Conservation (phyloP, 2,888 invertebrate genomes). For the Nezara viridula region DNA sequence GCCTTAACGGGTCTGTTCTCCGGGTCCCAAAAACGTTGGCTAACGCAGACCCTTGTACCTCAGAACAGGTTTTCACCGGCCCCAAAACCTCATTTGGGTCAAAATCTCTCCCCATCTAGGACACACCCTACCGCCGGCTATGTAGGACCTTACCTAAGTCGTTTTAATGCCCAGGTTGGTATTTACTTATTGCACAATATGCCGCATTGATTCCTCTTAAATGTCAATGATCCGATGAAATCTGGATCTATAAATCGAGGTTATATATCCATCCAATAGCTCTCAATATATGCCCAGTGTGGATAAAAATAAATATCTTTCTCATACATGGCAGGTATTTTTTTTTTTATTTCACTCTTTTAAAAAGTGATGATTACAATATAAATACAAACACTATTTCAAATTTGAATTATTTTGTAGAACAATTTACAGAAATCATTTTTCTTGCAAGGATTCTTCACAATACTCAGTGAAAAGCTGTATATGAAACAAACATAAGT, state of each 20-base stretch:
- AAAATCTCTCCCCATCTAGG: slow-evolving; percentile 34
- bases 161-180: slow-evolving; percentile 3
- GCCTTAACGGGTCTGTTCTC: neutral
- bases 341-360: too few species aligned
- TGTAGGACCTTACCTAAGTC: neutral
- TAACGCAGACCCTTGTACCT: neutral
- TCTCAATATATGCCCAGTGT: neutral
- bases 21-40: neutral
- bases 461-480: too few species aligned
- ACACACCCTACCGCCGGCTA: slow-evolving; percentile 17
- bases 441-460: too few species aligned
- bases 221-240: slow-evolving; percentile 20
- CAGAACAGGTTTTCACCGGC: slow-evolving; percentile 46
- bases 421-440: too few species aligned
- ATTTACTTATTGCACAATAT: slow-evolving; percentile 1
- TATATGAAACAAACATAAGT: too few species aligned
- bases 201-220: slow-evolving; percentile 9
- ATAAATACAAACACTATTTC: too few species aligned
- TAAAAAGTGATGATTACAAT: too few species aligned
- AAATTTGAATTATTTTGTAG: too few species aligned
- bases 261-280: neutral
- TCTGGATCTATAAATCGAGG: neutral
- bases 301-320: neutral
- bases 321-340: neutral
- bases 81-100: slow-evolving; percentile 44